Conservation (phyloP, 2,888 invertebrate genomes). For the Coleophora flavipennella region DNA sequence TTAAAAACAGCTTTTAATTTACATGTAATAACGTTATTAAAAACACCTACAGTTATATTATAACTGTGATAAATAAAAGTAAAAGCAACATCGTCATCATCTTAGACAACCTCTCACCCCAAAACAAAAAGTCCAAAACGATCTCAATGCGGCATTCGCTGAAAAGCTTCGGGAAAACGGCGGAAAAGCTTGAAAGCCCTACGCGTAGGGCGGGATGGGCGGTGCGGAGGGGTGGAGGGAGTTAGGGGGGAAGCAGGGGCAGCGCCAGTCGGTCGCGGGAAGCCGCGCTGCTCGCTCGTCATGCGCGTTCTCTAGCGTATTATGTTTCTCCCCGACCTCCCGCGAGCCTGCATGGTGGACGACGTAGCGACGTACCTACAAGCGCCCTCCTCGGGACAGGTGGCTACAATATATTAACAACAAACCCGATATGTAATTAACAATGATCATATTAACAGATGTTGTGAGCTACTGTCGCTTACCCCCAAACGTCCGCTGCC, state of each 20-base stretch:
- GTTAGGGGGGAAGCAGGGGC: slow-evolving; percentile 20
- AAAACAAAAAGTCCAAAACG: not conserved
- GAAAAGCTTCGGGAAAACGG: slow-evolving; percentile 13
- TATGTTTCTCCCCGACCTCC: slow-evolving; percentile 94
- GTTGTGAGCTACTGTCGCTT: slow-evolving; percentile 72
- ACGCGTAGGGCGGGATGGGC: slow-evolving; percentile 18
- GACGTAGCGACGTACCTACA: slow-evolving; percentile 95
- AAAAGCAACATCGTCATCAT: no score
- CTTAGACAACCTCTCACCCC: no score
- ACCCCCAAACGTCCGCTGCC: slow-evolving; percentile 60
- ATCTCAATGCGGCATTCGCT: slow-evolving; percentile 4
- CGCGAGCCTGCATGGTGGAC: slow-evolving; percentile 97
- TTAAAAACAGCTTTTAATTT: no score
- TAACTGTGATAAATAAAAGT: no score
- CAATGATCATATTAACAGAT: slow-evolving; percentile 73
- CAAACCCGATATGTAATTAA: slow-evolving; percentile 72
- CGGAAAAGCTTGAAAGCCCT: slow-evolving; percentile 56
- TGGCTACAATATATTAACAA: slow-evolving; percentile 75
- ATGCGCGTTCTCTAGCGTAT: slow-evolving; percentile 66
- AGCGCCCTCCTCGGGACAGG: slow-evolving; percentile 96
- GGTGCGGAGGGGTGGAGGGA: slow-evolving; percentile 18
- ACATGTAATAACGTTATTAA: no score
- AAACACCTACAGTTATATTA: no score
- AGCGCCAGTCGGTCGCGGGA: slow-evolving; percentile 66
- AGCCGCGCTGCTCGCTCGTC: slow-evolving; percentile 65